These are phyloP conservation scores for Drosophila simulans DNA, from an alignment of 1,140 invertebrate species.

Conservation along the genomic window DNA sequence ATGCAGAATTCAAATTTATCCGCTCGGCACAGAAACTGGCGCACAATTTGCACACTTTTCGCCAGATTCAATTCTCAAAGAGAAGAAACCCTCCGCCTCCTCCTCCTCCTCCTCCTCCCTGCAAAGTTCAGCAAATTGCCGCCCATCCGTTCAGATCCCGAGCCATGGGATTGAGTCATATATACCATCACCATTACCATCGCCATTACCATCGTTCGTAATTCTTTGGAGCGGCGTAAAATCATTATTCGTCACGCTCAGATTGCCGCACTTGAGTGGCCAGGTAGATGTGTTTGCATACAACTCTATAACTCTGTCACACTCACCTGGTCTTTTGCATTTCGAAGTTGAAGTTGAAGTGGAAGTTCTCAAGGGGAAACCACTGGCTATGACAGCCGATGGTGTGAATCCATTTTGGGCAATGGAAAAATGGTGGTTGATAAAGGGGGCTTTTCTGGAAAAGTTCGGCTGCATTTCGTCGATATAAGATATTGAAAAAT, in stretches of 20 bases:
- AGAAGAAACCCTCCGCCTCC: not conserved
- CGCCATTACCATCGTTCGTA: not conserved
- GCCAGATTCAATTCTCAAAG: not conserved
- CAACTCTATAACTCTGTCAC: conserved; percentile 37
- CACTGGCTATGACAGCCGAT: conserved; percentile 20
- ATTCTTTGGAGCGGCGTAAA: conserved; percentile 35
- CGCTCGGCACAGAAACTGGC: conserved; percentile 10
- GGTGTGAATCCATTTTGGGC: conserved; percentile 27
- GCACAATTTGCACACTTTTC: conserved; percentile 7
- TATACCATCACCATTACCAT: not conserved
- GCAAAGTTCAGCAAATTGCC: conserved; percentile 1
- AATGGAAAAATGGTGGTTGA: not conserved
- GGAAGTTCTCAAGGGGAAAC: conserved; percentile 14
- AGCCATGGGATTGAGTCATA: not conserved
- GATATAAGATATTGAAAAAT: no score
- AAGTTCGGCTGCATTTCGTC: not conserved
- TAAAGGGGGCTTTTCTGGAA: not conserved
- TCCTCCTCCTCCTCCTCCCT: not conserved
- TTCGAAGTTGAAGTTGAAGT: not conserved
- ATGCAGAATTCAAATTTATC: conserved; percentile 41
- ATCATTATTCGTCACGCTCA: conserved; percentile 53
- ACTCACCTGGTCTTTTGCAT: conserved; percentile 37
- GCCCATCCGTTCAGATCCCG: not conserved
- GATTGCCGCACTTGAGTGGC: conserved; percentile 22
- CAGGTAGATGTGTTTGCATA: conserved; percentile 31